Evolutionary conservation across 35 echinoderm and acorn worm genomes (phyloP).

Genomic region (Lytechinus variegatus): DNA sequence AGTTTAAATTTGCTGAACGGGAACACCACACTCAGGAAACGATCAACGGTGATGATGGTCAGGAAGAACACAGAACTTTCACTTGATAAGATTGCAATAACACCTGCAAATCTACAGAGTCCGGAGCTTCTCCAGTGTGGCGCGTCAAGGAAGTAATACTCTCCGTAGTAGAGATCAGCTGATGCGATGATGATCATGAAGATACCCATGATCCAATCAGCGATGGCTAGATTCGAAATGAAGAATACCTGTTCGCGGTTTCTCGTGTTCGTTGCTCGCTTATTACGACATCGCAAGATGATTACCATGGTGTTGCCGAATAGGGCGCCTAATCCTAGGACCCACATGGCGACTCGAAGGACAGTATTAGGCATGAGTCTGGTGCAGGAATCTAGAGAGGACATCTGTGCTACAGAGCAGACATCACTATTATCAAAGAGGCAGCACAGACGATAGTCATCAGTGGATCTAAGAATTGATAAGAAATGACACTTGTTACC

Average conservation of each 20-base stretch:
- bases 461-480: background rate
- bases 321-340: constrained; percentile 53
- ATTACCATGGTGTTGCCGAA: constrained; percentile 63
- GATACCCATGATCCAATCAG: constrained; percentile 63
- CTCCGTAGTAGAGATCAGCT: constrained; percentile 55
- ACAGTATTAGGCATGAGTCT: constrained; percentile 39
- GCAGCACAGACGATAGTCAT: constrained; percentile 44
- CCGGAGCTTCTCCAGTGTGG: constrained; percentile 23
- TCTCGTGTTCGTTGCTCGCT: background rate
- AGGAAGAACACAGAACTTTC: constrained; percentile 60
- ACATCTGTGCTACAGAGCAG: background rate
- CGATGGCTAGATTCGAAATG: constrained; percentile 55
- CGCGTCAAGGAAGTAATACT: constrained; percentile 29
- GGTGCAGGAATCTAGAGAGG: constrained; percentile 21
- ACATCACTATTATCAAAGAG: background rate
- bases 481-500: background rate
- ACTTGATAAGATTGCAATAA: constrained; percentile 60
- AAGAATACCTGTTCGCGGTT: constrained; percentile 35
- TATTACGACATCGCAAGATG: background rate
- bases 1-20: constrained; percentile 37
- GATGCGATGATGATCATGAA: constrained; percentile 67
- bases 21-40: constrained; percentile 59
- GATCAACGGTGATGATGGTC: constrained; percentile 60
- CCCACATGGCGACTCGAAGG: constrained; percentile 57
- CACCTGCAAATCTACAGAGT: constrained; percentile 53